Evolutionary conservation across 2,888 invertebrate genomes (phyloP).

Genomic region (Perdita meconis): DNA sequence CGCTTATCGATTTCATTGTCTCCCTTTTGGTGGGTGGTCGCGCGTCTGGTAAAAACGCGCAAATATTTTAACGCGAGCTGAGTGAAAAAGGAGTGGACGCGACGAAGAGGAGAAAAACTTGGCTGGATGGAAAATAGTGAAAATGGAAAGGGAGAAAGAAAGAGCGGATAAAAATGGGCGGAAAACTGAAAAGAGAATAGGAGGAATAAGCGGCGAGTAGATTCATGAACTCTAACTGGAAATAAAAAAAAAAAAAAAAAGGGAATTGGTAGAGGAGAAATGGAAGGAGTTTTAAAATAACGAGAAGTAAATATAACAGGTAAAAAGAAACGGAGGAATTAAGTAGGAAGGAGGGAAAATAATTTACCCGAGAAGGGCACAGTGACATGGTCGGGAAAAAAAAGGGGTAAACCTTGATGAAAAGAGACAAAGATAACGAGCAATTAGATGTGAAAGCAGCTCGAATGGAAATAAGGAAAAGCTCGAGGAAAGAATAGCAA

Average conservation of each 20-base stretch:
- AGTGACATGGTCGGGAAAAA: background rate
- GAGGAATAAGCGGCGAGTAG: too few species aligned
- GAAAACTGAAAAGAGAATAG: background rate
- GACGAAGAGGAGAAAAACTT: constrained; percentile 13
- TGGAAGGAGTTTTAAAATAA: too few species aligned
- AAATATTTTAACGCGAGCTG: constrained; percentile 21
- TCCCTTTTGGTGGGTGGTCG: constrained; percentile 6
- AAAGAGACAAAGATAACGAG: background rate
- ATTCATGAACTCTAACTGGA: too few species aligned
- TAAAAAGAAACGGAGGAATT: too few species aligned
- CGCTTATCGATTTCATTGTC: constrained; percentile 47
- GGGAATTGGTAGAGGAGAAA: too few species aligned
- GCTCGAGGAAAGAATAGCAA: background rate
- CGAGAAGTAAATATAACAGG: too few species aligned
- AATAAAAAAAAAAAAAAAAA: too few species aligned
- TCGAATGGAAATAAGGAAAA: background rate
- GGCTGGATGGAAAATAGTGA: background rate
- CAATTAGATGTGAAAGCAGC: background rate
- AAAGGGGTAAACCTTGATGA: background rate
- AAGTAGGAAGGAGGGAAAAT: too few species aligned
- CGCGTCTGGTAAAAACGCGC: constrained; percentile 27
- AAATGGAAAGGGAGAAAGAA: background rate
- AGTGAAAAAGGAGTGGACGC: background rate
- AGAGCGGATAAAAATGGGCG: background rate
- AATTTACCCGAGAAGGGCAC: too few species aligned